Evolutionary conservation across 2,888 invertebrate genomes (phyloP).

Genomic region (Hypsopygia costalis): DNA sequence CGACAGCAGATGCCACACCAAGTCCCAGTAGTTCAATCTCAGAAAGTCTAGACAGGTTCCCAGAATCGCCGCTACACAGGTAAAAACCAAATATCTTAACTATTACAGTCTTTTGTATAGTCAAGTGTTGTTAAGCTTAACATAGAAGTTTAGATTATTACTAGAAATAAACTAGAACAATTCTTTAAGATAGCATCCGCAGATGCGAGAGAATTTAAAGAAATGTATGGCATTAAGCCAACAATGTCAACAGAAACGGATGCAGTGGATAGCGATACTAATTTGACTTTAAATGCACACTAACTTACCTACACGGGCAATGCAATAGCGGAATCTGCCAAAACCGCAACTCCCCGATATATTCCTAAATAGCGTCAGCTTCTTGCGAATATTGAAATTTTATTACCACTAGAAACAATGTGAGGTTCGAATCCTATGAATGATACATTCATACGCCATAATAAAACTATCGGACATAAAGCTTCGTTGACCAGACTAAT

Average conservation of each 20-base stretch:
- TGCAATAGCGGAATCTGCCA: slow-evolving; percentile 47
- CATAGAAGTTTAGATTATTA: slow-evolving; percentile 25
- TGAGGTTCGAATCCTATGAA: slow-evolving; percentile 32
- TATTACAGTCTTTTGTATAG: slow-evolving; percentile 17
- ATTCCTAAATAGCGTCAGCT: slow-evolving; percentile 36
- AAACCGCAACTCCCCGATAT: slow-evolving; percentile 40
- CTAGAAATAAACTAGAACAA: slow-evolving; percentile 15
- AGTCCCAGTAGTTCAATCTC: slow-evolving; percentile 95
- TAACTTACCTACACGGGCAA: slow-evolving; percentile 56
- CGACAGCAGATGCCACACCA: slow-evolving; percentile 87
- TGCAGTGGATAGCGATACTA: slow-evolving; percentile 53
- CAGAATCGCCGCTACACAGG: slow-evolving; percentile 93
- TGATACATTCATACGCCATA: slow-evolving; percentile 51
- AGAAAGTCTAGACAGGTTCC: slow-evolving; percentile 94
- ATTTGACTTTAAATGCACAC: slow-evolving; percentile 66
- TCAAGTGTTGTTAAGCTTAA: slow-evolving; percentile 30
- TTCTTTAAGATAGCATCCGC: slow-evolving; percentile 44
- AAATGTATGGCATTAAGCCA: slow-evolving; percentile 57
- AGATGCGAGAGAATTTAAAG: slow-evolving; percentile 42
- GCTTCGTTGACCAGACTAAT: slow-evolving; percentile 72
- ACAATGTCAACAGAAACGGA: slow-evolving; percentile 53
- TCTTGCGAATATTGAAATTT: slow-evolving; percentile 51
- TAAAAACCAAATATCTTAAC: slow-evolving; percentile 35
- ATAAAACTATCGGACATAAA: slow-evolving; percentile 67
- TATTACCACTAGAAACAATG: slow-evolving; percentile 49